Conservation (phyloP, 2,888 invertebrate species). For the Elysia crispata region DNA sequence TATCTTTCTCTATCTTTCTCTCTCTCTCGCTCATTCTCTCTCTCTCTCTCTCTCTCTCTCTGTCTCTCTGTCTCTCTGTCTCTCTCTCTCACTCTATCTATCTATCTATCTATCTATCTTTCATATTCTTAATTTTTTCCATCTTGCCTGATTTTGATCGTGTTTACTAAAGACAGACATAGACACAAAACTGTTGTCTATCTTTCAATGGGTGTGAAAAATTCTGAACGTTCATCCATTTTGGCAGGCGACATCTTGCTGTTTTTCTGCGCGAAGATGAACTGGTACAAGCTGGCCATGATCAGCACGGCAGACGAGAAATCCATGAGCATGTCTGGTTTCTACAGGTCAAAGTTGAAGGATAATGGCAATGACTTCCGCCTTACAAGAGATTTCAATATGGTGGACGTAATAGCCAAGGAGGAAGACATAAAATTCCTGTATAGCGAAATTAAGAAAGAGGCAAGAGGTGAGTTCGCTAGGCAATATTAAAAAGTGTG, state of each 20-base stretch:
- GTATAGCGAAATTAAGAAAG: conserved; percentile 59
- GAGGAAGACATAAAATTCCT: conserved; percentile 53
- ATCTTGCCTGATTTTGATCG: no score
- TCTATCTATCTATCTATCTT: no score
- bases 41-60: neutral
- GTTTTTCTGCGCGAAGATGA: conserved; percentile 48
- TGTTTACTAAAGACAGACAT: no score
- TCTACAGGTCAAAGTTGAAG: conserved; percentile 47
- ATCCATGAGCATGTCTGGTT: conserved; percentile 45
- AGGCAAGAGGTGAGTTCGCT: conserved; percentile 66
- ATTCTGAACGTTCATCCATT: neutral
- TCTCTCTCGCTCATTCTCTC: neutral
- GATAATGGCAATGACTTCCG: conserved; percentile 41
- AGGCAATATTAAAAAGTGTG: neutral
- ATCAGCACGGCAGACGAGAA: conserved; percentile 45
- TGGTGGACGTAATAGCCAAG: conserved; percentile 50
- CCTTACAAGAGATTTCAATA: conserved; percentile 59
- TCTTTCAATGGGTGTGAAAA: no score
- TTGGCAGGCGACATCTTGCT: conserved; percentile 48
- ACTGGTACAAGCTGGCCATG: conserved; percentile 49
- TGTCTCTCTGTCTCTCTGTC: conserved; percentile 18
- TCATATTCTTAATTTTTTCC: neutral
- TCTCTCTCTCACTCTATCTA: conserved; percentile 16
- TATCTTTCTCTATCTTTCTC: neutral
- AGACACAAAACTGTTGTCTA: no score